Base-by-base conservation (phyloP, 2,113 vertebrate species). In the Prunella himalayana region DNA sequence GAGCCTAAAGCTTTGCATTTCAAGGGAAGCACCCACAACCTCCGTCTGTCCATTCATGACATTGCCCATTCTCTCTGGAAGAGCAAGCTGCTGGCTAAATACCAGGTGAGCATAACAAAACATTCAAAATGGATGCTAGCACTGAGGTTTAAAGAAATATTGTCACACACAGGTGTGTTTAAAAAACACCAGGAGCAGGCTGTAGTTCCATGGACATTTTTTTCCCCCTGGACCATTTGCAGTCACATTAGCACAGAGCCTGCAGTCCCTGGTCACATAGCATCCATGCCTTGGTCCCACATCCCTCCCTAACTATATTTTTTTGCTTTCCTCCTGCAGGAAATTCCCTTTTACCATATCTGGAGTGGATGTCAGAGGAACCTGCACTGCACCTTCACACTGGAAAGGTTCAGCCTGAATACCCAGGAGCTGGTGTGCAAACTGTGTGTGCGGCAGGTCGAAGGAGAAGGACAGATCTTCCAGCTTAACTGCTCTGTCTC, bases 401-500 rank as follows among this genome's bases (percentile, higher is more conserved):
- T 99, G 97, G 99, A 99, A 94, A 98, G 99, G 72, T 98, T 99
- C 94, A 99, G 98, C 92, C 86, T 98, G 47, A 98, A 97, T 88
- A 99, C 98, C 20, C 89, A 97, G 39, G 99, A 99, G 68, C 97
- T 99, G 66, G 98, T 98, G 66, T 99, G 99, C 97, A 99, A 99
- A 84, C 98, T 99, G 44, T 99, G 99, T 11, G 99, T 99, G 63
- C 97, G 99, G 27, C 99, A 99, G 97, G 99, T 99, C 0, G 99
- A 99, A 92, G 99, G 99, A 57, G 99, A 99, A 91, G 99, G 99
- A 15, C 99, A 99, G 97, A 99, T 99, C 96, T 99, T 99, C 96
- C 99, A 99, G 96, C 98, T 99, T 61, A 99, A 98, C 97, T 99
- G 98, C 94, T 98, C 98, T 2, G 79, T 99, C 94, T 99, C 98